phyloP scores from a whole-genome alignment of 2,113 vertebrate genomes.

The Anguilla rostrata region DNA sequence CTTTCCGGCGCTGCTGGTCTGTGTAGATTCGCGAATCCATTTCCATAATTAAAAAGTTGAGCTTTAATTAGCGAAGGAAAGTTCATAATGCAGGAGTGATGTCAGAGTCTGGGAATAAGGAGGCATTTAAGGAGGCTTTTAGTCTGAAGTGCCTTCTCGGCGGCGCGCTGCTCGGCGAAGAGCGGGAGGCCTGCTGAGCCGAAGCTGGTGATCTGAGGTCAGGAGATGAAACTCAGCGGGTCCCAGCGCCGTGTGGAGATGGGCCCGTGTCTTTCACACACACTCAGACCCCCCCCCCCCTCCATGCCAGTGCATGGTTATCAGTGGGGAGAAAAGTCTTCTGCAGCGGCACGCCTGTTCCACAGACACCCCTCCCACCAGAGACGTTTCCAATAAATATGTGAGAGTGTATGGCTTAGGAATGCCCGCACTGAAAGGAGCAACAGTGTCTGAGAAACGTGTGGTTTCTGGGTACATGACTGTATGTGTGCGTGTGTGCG shows the following conservation, averaged over 20 bases:
- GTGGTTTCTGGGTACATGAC: no score
- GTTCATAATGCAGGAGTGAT: constrained; percentile 34
- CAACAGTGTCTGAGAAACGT: no score
- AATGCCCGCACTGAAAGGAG: no score
- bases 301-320: no score
- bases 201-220: neutral
- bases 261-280: no score
- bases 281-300: no score
- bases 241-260: neutral
- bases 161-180: neutral
- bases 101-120: constrained; percentile 17
- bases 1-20: neutral
- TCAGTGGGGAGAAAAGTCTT: no score
- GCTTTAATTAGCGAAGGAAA: constrained; percentile 37
- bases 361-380: no score
- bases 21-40: neutral
- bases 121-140: constrained; percentile 25
- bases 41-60: constrained; percentile 34
- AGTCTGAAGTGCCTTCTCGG: neutral
- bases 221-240: constrained; percentile 3
- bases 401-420: no score
- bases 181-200: neutral
- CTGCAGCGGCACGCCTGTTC: no score
- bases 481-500: neutral
- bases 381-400: no score